A percentile compares a stretch with the other conserved stretches of the same genome.
phyloP scores from a whole-genome alignment of 2,113 vertebrate species.

The Sitta europaea region DNA sequence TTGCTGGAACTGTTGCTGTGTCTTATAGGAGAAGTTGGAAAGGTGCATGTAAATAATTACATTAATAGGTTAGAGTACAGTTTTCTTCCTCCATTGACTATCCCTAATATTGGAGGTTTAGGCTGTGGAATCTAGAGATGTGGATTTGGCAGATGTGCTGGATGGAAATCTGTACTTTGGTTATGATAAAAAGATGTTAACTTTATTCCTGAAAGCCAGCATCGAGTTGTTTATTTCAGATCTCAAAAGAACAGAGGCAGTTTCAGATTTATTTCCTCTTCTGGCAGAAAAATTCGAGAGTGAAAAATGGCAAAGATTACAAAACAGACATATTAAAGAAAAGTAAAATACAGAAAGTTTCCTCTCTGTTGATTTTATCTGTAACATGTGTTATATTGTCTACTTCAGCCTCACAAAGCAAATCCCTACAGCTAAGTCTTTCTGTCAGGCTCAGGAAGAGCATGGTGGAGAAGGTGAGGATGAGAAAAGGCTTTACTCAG shows the following conservation, averaged over 20 bases:
- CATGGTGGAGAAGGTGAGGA: not conserved
- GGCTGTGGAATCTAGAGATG: not conserved
- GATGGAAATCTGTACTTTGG: not conserved
- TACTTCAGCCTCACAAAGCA: not conserved
- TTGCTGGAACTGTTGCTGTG: not conserved
- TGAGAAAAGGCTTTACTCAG: not conserved
- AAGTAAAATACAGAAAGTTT: not conserved
- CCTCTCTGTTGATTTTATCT: not conserved
- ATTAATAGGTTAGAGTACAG: not conserved
- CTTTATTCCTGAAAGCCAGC: not conserved
- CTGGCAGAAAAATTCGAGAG: not conserved
- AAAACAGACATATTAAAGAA: not conserved
- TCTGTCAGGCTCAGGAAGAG: not conserved
- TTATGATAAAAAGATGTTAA: not conserved
- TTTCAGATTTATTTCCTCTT: slow-evolving; percentile 37
- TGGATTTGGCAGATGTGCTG: not conserved
- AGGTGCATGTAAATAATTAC: not conserved
- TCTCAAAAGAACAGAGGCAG: not conserved
- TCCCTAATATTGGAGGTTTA: not conserved
- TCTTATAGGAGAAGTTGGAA: not conserved
- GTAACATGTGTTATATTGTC: not conserved
- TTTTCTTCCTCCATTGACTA: not conserved
- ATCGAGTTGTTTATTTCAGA: not conserved
- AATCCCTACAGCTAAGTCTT: not conserved
- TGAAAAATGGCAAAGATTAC: not conserved